These are phyloP conservation scores for Artibeus lituratus DNA, from an alignment of 2,797 vertebrate species.

Conservation along the genomic window DNA sequence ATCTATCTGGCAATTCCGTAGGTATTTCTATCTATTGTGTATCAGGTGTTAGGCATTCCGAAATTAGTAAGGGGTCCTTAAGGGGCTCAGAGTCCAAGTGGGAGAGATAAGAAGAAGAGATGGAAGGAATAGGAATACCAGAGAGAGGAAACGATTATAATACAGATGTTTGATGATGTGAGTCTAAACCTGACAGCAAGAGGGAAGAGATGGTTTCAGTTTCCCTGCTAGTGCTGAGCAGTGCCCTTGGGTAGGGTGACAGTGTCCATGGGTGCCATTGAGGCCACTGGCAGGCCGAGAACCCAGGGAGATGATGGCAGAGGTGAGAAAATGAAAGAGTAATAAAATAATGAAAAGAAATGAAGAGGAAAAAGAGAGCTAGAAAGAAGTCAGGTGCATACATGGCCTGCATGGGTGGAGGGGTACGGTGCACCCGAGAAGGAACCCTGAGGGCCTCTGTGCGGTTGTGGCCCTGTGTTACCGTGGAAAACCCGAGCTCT, in stretches of 20 bases:
- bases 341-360: background rate
- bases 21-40: constrained; percentile 1
- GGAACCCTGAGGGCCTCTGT: background rate
- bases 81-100: background rate
- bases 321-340: background rate
- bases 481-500: background rate
- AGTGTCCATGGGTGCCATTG: background rate
- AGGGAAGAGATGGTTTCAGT: background rate
- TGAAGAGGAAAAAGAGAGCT: background rate
- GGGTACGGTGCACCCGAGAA: background rate
- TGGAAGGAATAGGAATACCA: background rate
- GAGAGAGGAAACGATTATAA: background rate
- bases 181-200: background rate
- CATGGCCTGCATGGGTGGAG: background rate
- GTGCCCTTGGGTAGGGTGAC: background rate
- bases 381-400: background rate
- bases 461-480: background rate
- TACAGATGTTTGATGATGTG: background rate
- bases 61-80: background rate
- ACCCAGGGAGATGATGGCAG: background rate
- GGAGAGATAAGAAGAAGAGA: background rate
- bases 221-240: background rate
- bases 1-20: background rate
- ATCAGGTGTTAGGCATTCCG: background rate
- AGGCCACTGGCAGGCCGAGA: background rate